Percentiles rank a stretch among this genome's conserved stretches.
phyloP scores from a whole-genome alignment of 2,113 vertebrate species.

The Lates calcarifer region DNA sequence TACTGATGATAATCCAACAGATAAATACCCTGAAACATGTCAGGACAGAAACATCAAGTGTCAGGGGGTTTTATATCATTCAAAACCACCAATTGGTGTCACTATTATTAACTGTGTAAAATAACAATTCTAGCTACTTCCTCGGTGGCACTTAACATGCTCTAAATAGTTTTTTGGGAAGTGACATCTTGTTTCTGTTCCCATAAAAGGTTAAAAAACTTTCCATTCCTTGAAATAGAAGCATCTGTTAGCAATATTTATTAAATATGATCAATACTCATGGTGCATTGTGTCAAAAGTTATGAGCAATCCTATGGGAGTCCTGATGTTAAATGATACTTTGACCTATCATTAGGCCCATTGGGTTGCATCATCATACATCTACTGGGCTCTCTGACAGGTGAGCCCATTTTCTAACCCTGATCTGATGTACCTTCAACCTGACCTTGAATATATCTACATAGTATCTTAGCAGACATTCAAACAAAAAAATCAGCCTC shows the following conservation, averaged over 20 bases:
- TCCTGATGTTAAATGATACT: neutral
- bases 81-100: neutral
- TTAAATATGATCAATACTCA: neutral
- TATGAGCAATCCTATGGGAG: neutral
- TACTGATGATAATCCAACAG: conserved; percentile 85
- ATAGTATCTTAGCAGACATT: too few relatives aligned
- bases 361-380: neutral
- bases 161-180: neutral
- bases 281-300: neutral
- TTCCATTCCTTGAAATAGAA: neutral
- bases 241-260: too few relatives aligned
- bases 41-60: neutral
- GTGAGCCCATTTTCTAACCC: too few relatives aligned
- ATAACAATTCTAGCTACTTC: neutral
- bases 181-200: neutral
- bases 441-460: too few relatives aligned
- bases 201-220: neutral
- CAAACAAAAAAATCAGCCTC: too few relatives aligned
- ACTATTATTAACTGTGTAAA: neutral
- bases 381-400: neutral
- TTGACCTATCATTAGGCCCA: neutral
- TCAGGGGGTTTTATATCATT: neutral
- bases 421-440: too few relatives aligned
- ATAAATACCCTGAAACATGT: conserved; percentile 84
- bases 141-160: neutral